Percentiles rank a stretch among this genome's conserved stretches.
phyloP scores from a whole-genome alignment of 2,797 vertebrate species.

The Hybognathus amarus region DNA sequence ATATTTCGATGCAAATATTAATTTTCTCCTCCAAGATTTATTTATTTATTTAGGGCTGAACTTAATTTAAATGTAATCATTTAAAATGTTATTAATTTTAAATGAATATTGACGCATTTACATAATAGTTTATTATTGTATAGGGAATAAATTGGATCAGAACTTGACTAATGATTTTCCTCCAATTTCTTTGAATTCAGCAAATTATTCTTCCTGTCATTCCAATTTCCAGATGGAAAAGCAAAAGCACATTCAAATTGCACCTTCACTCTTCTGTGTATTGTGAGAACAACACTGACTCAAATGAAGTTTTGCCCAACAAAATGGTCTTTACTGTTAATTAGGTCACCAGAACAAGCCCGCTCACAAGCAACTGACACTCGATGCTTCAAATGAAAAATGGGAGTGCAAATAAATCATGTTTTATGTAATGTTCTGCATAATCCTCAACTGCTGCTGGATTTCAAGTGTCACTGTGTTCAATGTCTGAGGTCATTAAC shows the following conservation, averaged over 20 bases:
- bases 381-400: not conserved
- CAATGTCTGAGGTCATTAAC: constrained; percentile 64
- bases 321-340: not conserved
- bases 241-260: not conserved
- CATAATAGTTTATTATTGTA: not conserved
- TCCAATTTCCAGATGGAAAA: not conserved
- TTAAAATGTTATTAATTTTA: too few species aligned
- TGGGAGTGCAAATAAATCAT: not conserved
- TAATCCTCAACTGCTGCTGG: not conserved
- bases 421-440: not conserved
- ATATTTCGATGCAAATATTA: not conserved
- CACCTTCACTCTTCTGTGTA: not conserved
- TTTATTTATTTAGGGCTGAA: too few species aligned
- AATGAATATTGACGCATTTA: too few species aligned
- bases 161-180: not conserved
- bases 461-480: constrained; percentile 11
- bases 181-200: not conserved
- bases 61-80: too few species aligned
- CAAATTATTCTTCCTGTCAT: not conserved
- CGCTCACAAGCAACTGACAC: not conserved
- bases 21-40: not conserved
- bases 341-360: constrained; percentile 16
- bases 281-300: not conserved
- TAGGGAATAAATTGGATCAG: not conserved
- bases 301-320: not conserved